Conservation (phyloP, 1,140 invertebrate genomes). For the Orchestia grillus region DNA sequence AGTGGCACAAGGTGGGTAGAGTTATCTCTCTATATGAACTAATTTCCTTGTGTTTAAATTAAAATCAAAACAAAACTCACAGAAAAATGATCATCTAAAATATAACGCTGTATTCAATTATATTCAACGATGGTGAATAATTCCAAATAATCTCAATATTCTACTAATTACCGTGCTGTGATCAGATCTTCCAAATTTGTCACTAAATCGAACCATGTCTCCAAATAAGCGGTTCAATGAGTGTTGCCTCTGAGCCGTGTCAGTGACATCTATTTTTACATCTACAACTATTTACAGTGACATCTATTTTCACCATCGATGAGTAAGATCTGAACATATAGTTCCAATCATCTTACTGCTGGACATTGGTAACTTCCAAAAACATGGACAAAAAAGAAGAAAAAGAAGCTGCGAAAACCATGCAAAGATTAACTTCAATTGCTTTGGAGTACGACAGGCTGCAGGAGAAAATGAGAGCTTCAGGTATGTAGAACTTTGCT, state of each 20-base stretch:
- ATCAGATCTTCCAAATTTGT: not conserved
- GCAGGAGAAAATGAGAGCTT: not conserved
- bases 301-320: no score
- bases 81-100: not conserved
- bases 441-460: slow-evolving; percentile 4
- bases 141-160: not conserved
- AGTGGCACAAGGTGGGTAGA: not conserved
- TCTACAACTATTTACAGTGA: no score
- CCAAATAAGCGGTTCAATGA: not conserved
- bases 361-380: not conserved
- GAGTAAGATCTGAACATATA: not conserved
- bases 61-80: not conserved
- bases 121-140: not conserved
- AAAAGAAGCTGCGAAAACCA: not conserved
- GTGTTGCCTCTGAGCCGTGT: not conserved
- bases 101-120: not conserved
- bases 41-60: not conserved
- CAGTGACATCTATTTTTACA: not conserved
- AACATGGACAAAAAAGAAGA: slow-evolving; percentile 8
- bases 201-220: not conserved
- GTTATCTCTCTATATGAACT: not conserved
- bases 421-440: not conserved
- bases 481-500: not conserved
- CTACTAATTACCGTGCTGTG: not conserved
- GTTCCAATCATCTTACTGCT: not conserved